phyloP scores from a whole-genome alignment of 2,888 invertebrate genomes.

The Cantharis nigra region DNA sequence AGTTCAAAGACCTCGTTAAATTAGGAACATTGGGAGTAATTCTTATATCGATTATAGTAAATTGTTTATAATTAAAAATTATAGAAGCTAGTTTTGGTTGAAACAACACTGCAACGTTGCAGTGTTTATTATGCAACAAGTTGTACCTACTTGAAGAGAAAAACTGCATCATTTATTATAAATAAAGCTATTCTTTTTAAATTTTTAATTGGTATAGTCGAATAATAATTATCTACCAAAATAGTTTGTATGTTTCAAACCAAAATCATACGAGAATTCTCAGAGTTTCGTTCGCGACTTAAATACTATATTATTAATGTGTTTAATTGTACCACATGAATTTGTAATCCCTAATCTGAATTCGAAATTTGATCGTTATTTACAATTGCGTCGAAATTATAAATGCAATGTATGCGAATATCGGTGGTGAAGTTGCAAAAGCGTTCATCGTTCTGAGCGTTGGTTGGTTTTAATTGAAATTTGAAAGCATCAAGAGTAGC shows the following conservation, averaged over 20 bases:
- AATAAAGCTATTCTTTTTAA: too few relatives aligned
- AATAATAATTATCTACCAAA: not conserved
- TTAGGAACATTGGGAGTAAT: conserved; percentile 13
- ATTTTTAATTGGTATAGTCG: not conserved
- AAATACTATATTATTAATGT: not conserved
- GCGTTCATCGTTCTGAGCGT: not conserved
- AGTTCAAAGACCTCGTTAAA: conserved; percentile 37
- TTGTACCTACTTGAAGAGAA: not conserved
- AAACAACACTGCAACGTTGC: not conserved
- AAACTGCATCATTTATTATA: not conserved
- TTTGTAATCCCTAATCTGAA: not conserved
- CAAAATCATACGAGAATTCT: not conserved
- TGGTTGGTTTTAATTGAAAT: not conserved
- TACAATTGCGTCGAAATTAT: not conserved
- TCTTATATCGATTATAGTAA: conserved; percentile 5
- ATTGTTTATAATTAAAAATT: not conserved
- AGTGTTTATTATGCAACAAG: not conserved
- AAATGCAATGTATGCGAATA: not conserved
- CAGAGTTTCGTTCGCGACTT: too few relatives aligned
- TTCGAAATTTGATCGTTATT: not conserved
- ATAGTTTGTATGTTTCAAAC: not conserved
- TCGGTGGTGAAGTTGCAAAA: not conserved
- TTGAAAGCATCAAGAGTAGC: not conserved
- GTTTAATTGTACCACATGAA: not conserved
- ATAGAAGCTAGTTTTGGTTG: not conserved